phyloP scores from a whole-genome alignment of 2,113 vertebrate species.

The Heterochromis multidens region DNA sequence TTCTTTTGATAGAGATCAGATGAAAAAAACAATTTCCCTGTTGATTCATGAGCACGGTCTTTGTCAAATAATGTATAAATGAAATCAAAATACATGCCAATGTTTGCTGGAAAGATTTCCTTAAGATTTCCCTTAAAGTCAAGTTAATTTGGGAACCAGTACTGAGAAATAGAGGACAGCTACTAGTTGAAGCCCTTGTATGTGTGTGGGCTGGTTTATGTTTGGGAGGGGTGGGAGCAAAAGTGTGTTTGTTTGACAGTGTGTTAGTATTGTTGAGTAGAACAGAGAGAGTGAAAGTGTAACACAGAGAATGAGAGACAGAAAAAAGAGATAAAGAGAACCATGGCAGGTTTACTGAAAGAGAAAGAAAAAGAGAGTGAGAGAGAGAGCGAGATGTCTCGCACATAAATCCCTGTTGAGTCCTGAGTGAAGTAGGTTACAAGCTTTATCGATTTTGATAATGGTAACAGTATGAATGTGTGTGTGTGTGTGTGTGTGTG shows the following conservation, averaged over 20 bases:
- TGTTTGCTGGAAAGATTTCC: background rate
- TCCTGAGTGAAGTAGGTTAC: constrained; percentile 66
- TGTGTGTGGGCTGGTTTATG: background rate
- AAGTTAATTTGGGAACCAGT: background rate
- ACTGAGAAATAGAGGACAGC: background rate
- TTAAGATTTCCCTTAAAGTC: background rate
- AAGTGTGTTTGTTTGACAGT: constrained; percentile 1
- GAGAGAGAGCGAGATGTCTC: constrained; percentile 15
- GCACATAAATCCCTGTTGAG: constrained; percentile 55
- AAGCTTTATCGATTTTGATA: constrained; percentile 67
- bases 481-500: background rate
- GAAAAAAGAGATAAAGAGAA: background rate
- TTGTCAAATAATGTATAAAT: too few relatives aligned
- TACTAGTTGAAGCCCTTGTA: background rate
- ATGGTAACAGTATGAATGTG: constrained; percentile 35
- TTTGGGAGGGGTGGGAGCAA: background rate
- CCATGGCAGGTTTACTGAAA: background rate
- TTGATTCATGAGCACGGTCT: too few relatives aligned
- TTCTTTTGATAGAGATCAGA: too few relatives aligned
- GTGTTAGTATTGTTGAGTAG: constrained; percentile 1
- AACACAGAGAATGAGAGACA: background rate
- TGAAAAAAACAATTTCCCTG: too few relatives aligned
- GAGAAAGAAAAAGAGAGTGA: background rate
- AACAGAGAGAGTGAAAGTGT: background rate
- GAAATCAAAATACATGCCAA: background rate